Percentiles rank a stretch among this genome's conserved stretches.
These are phyloP conservation scores for Cyprinodon brontotheroides DNA, from an alignment of 2,113 vertebrate species.

Conservation along the genomic window DNA sequence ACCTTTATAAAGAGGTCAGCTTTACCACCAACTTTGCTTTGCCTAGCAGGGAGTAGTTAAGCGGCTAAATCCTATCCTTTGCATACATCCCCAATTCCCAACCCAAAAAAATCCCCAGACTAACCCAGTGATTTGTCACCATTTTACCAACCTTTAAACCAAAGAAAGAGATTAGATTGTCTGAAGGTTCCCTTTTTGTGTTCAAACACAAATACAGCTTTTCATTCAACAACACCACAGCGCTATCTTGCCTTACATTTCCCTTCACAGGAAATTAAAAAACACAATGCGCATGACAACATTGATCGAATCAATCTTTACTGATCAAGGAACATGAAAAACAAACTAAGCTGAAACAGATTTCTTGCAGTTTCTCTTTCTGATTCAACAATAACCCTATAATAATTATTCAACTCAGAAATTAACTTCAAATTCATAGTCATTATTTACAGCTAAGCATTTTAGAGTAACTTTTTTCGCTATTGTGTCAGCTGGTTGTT, in stretches of 20 bases:
- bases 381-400: neutral
- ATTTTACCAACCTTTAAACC: neutral
- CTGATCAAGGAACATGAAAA: neutral
- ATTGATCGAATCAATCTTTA: neutral
- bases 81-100: too few species aligned
- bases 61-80: too few species aligned
- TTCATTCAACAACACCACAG: neutral
- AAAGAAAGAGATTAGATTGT: neutral
- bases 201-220: neutral
- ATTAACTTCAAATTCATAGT: neutral
- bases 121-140: too few species aligned
- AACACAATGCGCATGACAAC: neutral
- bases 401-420: slow-evolving; percentile 1
- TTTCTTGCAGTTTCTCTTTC: neutral
- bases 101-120: too few species aligned
- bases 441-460: neutral
- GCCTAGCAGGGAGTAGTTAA: too few species aligned
- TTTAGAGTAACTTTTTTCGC: neutral
- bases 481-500: slow-evolving; percentile 16
- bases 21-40: too few species aligned
- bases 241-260: neutral
- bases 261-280: slow-evolving; percentile 3
- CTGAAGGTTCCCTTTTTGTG: neutral
- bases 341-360: neutral
- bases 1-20: too few species aligned